Evolutionary conservation across 2,113 vertebrate species (phyloP).

Genomic region (Stigmatopora argus): DNA sequence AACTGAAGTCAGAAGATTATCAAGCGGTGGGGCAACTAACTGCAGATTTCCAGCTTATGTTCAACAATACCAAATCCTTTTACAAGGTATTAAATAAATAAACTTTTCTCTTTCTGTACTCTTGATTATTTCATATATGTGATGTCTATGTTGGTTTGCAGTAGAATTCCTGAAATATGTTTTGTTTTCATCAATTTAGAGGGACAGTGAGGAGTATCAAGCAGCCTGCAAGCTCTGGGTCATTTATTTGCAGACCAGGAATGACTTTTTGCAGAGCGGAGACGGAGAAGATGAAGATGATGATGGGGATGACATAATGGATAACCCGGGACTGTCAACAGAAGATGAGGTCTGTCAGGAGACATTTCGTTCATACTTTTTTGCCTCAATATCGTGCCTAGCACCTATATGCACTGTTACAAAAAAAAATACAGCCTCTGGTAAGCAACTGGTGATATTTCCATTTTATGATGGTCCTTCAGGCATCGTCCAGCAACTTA

Average conservation of each 20-base stretch:
- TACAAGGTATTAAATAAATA: slow-evolving; percentile 78
- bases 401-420: neutral
- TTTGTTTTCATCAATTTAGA: slow-evolving; percentile 57
- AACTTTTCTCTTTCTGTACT: neutral
- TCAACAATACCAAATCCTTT: slow-evolving; percentile 94
- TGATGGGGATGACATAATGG: slow-evolving; percentile 83
- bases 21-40: slow-evolving; percentile 88
- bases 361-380: neutral
- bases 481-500: slow-evolving; percentile 82
- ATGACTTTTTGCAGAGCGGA: slow-evolving; percentile 89
- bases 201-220: slow-evolving; percentile 86
- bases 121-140: neutral
- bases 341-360: slow-evolving; percentile 78
- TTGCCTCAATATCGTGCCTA: neutral
- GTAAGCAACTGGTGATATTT: neutral
- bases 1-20: slow-evolving; percentile 96
- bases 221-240: slow-evolving; percentile 91
- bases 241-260: slow-evolving; percentile 86
- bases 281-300: slow-evolving; percentile 79
- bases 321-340: slow-evolving; percentile 79
- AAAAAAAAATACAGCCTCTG: neutral
- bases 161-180: neutral
- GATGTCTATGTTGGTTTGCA: neutral
- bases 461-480: slow-evolving; percentile 13
- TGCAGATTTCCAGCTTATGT: slow-evolving; percentile 91